These are phyloP conservation scores for Apodemus speciosus DNA, from an alignment of 2,113 vertebrate genomes.

Conservation along the genomic window DNA sequence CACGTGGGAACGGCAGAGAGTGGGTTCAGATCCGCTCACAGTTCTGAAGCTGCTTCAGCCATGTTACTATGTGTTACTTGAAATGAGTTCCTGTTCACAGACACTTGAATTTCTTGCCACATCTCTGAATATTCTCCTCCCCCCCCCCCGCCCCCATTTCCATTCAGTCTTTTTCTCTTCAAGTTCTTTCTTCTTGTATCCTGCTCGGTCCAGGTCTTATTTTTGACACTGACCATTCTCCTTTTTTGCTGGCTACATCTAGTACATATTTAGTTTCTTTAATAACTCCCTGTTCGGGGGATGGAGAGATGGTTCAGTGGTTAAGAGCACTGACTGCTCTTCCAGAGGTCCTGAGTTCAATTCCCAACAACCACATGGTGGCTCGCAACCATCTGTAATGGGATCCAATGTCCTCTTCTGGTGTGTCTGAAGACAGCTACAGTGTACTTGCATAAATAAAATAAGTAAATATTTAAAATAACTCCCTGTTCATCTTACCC, in stretches of 20 bases:
- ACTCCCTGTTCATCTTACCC: neutral
- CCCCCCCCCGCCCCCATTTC: neutral
- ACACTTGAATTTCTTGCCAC: neutral
- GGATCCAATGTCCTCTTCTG: too few species aligned
- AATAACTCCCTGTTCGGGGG: neutral
- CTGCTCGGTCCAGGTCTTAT: neutral
- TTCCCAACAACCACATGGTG: too few species aligned
- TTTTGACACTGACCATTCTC: neutral
- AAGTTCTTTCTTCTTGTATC: neutral
- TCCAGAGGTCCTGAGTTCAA: too few species aligned
- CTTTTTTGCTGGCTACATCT: neutral
- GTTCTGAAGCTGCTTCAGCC: neutral
- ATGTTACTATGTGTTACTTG: neutral
- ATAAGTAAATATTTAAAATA: too few species aligned
- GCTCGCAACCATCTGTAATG: too few species aligned
- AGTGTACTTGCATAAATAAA: too few species aligned
- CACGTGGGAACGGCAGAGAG: neutral
- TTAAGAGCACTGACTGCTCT: too few species aligned
- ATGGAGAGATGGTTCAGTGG: too few species aligned
- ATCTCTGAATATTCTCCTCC: neutral
- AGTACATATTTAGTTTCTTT: neutral
- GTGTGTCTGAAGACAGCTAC: too few species aligned
- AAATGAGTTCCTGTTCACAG: neutral
- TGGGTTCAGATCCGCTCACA: neutral
- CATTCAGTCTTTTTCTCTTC: neutral